Percentiles rank a stretch among this genome's conserved stretches.
Conservation (phyloP, 2,888 invertebrate species). For the Sinotaia quadrata region DNA sequence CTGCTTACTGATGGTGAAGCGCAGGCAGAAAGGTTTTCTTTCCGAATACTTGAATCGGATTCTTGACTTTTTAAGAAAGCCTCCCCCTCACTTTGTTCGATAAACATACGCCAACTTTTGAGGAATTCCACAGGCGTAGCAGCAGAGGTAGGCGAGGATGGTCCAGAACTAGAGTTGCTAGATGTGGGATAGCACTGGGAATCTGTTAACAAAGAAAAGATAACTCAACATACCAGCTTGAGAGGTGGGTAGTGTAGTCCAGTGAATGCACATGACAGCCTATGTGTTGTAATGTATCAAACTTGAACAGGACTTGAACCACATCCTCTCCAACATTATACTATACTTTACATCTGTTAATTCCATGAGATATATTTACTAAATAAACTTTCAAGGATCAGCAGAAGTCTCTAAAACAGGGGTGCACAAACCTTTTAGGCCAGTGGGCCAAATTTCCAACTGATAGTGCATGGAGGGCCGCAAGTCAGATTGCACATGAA, state of each 20-base stretch:
- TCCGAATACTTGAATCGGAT: no score
- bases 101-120: slow-evolving; percentile 46
- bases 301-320: not conserved
- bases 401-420: no score
- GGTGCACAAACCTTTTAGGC: no score
- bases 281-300: not conserved
- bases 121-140: slow-evolving; percentile 53
- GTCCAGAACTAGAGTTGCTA: slow-evolving; percentile 82
- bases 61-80: no score
- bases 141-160: slow-evolving; percentile 81
- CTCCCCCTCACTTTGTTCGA: slow-evolving; percentile 34
- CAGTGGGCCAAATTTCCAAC: no score
- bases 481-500: no score
- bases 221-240: not conserved
- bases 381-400: no score
- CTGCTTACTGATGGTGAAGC: no score
- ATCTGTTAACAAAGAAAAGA: slow-evolving; percentile 19
- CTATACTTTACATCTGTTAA: no score
- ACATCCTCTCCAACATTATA: not conserved
- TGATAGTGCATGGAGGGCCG: no score
- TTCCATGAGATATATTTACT: no score
- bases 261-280: not conserved
- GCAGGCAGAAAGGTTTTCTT: no score
- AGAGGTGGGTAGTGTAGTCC: not conserved
- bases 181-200: slow-evolving; percentile 76